These are phyloP conservation scores for Standfussiana lucernea DNA, from an alignment of 2,888 invertebrate species.

Conservation along the genomic window DNA sequence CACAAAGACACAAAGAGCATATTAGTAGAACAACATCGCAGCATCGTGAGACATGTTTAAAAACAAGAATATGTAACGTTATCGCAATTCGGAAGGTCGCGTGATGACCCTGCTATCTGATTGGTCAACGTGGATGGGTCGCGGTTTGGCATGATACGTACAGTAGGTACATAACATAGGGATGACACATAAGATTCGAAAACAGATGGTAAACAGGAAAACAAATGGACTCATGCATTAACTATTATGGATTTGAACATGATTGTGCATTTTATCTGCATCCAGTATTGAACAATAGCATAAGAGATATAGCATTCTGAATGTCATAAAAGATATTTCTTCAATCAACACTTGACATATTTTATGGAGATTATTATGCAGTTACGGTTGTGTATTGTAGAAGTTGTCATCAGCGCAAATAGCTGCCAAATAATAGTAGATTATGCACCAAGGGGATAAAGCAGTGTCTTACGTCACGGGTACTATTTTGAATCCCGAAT, in stretches of 20 bases:
- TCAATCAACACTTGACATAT: no score
- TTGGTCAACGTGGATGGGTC: constrained; percentile 23
- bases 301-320: no score
- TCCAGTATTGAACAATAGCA: no score
- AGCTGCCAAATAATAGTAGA: no score
- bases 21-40: constrained; percentile 3
- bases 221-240: background rate
- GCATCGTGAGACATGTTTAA: constrained; percentile 2
- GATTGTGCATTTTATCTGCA: background rate
- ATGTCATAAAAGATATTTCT: no score
- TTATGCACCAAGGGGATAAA: no score
- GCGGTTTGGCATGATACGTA: constrained; percentile 9
- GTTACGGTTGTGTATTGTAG: no score
- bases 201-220: constrained; percentile 4
- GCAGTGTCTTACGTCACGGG: no score
- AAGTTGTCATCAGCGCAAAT: no score
- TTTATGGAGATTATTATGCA: no score
- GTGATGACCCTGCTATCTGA: constrained; percentile 66
- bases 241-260: background rate
- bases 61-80: constrained; percentile 65
- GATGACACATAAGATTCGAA: background rate
- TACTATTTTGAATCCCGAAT: no score
- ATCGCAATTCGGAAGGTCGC: constrained; percentile 76
- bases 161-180: background rate
- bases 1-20: constrained; percentile 10